Evolutionary conservation across 2,888 invertebrate genomes (phyloP), one percentile per base, ranked within the genome.

Genomic region (Drosophila quasianomalipes): DNA sequence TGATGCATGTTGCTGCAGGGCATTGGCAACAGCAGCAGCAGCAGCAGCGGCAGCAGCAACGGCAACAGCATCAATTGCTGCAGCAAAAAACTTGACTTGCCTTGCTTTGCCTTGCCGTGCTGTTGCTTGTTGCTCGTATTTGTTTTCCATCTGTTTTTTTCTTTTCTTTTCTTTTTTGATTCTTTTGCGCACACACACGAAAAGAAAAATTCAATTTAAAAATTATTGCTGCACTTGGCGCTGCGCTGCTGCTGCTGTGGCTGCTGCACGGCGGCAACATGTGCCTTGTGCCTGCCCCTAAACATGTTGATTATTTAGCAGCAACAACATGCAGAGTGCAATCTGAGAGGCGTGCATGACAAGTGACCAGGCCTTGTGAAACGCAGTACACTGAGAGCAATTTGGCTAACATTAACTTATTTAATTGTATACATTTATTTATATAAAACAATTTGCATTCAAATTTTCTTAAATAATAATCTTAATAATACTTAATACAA

Each of bases 181-280:
- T 73, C 70, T 33, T 60, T 26, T 39, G 28, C 28, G 7, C 30
- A n/a, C 22, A 26, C 37, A 26, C 55, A 28, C 49, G 72, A 68
- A 55, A 53, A 74, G 76, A 91, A 85, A 90, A 90, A 91, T 86
- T 91, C 87, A 91, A 91, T 90, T 91, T 91, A 87, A 87, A 90
- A 91, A 84, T 86, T 90, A 91, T 91, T 91, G 81, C 91, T 88
- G 90, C 91, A 91, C 90, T 89, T 87, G 85, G 79, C 79, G 71
- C 57, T 39, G 55, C 16, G 53, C 35, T 39, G 39, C 19, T n/a
- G 39, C 4, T 6, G 44, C 44, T 22, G 22, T 1, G 4, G 47
- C 22, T 47, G 76, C 70, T 76, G 87, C 65, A 57, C 80, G 70
- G 76, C 74, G 74, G 88, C 90, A 85, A 85, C 85, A 85, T 86